phyloP scores from a whole-genome alignment of 2,113 vertebrate genomes.

The Syrmaticus mikado region DNA sequence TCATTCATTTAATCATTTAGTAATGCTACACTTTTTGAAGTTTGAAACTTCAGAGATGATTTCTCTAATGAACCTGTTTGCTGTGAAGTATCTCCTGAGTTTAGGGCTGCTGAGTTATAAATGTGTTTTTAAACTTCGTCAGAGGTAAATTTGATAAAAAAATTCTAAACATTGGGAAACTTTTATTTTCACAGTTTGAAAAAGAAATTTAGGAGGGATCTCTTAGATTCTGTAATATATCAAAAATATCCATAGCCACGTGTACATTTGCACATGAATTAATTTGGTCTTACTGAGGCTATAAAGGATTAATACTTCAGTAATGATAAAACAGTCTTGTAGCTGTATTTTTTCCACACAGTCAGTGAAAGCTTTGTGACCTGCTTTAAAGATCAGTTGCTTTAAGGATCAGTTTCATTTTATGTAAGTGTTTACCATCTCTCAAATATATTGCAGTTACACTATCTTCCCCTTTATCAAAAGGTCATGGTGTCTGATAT shows the following conservation, averaged over 20 bases:
- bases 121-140: background rate
- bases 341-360: background rate
- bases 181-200: background rate
- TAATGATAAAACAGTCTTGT: background rate
- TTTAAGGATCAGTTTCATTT: background rate
- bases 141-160: background rate
- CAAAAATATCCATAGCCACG: background rate
- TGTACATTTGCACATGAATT: background rate
- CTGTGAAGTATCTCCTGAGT: background rate
- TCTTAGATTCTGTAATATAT: background rate
- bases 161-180: background rate
- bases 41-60: background rate
- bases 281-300: background rate
- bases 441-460: background rate
- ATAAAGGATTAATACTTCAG: background rate
- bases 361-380: background rate
- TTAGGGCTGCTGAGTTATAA: background rate
- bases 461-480: background rate
- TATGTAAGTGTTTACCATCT: background rate
- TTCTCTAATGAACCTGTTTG: background rate
- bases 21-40: background rate
- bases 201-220: background rate
- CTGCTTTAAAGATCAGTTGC: background rate
- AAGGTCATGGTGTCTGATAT: rapidly evolving
- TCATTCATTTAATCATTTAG: background rate